Percentiles rank a stretch among this genome's conserved stretches.
Evolutionary conservation across 2,113 vertebrate species (phyloP).

Genomic region (Nibea coibor): DNA sequence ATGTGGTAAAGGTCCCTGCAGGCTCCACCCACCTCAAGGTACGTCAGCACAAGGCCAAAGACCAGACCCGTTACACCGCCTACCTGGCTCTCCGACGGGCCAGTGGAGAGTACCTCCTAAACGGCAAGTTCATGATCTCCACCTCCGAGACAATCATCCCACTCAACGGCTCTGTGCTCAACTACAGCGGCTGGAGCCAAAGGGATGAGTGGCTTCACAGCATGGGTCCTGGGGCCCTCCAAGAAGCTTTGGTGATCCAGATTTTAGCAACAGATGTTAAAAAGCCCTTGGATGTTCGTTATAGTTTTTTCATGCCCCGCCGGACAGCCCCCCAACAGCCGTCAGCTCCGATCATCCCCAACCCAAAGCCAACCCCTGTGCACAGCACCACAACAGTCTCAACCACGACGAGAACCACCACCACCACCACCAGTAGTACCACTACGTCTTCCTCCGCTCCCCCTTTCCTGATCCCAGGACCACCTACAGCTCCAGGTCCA

Average conservation of each 20-base stretch:
- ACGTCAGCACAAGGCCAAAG: slow-evolving; percentile 94
- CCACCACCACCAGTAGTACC: slow-evolving; percentile 40
- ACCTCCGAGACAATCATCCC: slow-evolving; percentile 95
- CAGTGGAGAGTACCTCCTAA: slow-evolving; percentile 92
- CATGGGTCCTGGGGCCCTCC: slow-evolving; percentile 92
- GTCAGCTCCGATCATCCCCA: slow-evolving; percentile 25
- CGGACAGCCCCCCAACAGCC: slow-evolving; percentile 73
- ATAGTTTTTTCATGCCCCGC: slow-evolving; percentile 94
- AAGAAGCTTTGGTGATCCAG: slow-evolving; percentile 90
- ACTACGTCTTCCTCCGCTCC: slow-evolving; percentile 72
- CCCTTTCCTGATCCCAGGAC: slow-evolving; percentile 65
- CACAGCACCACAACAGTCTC: slow-evolving; percentile 35
- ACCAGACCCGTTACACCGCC: slow-evolving; percentile 92
- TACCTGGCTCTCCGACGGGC: slow-evolving; percentile 94
- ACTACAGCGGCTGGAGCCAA: slow-evolving; percentile 99
- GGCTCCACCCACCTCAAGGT: slow-evolving; percentile 97
- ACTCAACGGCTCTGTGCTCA: slow-evolving; percentile 93
- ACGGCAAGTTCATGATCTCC: slow-evolving; percentile 99
- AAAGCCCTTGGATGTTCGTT: slow-evolving; percentile 92
- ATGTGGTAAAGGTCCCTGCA: slow-evolving; percentile 94
- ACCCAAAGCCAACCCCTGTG: not conserved
- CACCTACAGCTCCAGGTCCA: slow-evolving; percentile 52
- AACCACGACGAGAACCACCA: slow-evolving; percentile 44
- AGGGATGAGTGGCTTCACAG: slow-evolving; percentile 92
- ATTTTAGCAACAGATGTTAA: slow-evolving; percentile 94